These are phyloP conservation scores for Megalopta genalis DNA, from an alignment of 1,140 invertebrate species.

Conservation along the genomic window DNA sequence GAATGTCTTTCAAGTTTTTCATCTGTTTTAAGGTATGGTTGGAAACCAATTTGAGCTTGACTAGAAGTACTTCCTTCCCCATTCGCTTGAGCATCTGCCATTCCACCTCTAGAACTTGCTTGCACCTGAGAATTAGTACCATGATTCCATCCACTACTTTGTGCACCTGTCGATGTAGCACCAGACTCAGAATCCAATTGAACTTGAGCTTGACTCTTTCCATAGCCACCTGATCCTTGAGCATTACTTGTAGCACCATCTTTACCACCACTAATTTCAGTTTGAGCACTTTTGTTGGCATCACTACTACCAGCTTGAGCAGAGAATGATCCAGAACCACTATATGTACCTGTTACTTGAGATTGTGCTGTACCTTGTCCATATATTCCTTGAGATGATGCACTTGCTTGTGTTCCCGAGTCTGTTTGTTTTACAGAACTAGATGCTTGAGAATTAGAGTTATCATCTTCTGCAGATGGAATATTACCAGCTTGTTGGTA, in stretches of 20 bases:
- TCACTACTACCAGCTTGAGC: conserved; percentile 90
- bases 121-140: conserved; percentile 88
- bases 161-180: conserved; percentile 86
- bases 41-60: conserved; percentile 92
- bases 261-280: conserved; percentile 86
- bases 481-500: conserved; percentile 38
- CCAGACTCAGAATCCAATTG: conserved; percentile 86
- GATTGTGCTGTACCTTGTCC: conserved; percentile 87
- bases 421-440: conserved; percentile 84
- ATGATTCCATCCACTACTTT: conserved; percentile 87
- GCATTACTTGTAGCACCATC: conserved; percentile 87
- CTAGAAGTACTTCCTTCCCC: conserved; percentile 91
- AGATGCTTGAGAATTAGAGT: conserved; percentile 87
- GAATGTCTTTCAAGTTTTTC: conserved; percentile 76
- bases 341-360: conserved; percentile 89
- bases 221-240: conserved; percentile 86
- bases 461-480: conserved; percentile 73
- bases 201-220: conserved; percentile 89
- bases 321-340: conserved; percentile 87
- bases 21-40: conserved; percentile 84
- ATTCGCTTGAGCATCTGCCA: conserved; percentile 91
- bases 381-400: conserved; percentile 87
- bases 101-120: conserved; percentile 88
- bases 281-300: conserved; percentile 85
- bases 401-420: conserved; percentile 85